Percentiles rank a stretch among this genome's conserved stretches.
Evolutionary conservation across 2,888 invertebrate genomes (phyloP).

Genomic region (Napeogenes sylphis): DNA sequence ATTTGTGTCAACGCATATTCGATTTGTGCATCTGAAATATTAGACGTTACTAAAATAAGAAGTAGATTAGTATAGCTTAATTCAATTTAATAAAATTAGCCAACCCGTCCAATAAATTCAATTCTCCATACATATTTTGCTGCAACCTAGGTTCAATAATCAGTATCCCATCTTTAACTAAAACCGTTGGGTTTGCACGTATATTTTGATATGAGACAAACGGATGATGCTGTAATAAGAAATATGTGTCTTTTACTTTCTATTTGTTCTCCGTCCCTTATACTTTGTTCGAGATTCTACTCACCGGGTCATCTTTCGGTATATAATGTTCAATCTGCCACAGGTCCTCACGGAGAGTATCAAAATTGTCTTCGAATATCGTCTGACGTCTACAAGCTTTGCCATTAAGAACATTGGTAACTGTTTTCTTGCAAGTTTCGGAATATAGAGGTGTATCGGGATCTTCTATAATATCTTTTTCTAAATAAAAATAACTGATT

Average conservation of each 20-base stretch:
- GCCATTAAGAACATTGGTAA: constrained; percentile 50
- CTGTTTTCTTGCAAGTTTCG: constrained; percentile 43
- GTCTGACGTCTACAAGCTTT: constrained; percentile 65
- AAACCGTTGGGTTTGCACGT: constrained; percentile 39
- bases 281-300: constrained; percentile 16
- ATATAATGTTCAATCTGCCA: constrained; percentile 79
- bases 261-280: not conserved
- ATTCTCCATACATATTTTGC: constrained; percentile 38
- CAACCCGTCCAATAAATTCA: constrained; percentile 52
- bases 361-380: constrained; percentile 81
- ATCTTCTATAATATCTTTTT: not conserved
- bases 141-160: constrained; percentile 48
- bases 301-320: constrained; percentile 55
- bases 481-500: not conserved
- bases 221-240: constrained; percentile 47
- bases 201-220: constrained; percentile 57
- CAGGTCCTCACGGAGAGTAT: constrained; percentile 53
- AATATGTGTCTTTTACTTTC: not conserved
- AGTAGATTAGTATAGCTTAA: not conserved
- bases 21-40: constrained; percentile 28
- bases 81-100: not conserved
- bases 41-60: not conserved
- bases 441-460: not conserved
- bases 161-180: constrained; percentile 42
- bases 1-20: constrained; percentile 63